Percentiles rank a stretch among this genome's conserved stretches.
Conservation (phyloP, 1,140 invertebrate species). For the Drosophila truncata region DNA sequence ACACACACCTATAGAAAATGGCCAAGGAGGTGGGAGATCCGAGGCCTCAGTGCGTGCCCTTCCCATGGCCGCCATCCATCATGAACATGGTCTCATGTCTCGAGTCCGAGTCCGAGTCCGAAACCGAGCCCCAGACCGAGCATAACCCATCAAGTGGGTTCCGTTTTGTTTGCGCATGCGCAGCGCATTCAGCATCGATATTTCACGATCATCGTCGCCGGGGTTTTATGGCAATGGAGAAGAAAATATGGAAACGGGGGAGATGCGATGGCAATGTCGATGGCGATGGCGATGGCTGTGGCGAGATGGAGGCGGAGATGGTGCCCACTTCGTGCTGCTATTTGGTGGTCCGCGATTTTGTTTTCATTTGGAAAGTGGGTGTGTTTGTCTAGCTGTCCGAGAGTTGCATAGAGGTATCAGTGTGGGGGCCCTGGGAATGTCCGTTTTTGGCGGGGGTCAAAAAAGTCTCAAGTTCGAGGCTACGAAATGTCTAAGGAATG, state of each 20-base stretch:
- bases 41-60: conserved; percentile 38
- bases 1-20: conserved; percentile 16
- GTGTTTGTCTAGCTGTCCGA: conserved; percentile 46
- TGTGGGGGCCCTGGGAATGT: conserved; percentile 18
- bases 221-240: conserved; percentile 24
- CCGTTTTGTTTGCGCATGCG: conserved; percentile 77
- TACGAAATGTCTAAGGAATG: conserved; percentile 9
- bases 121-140: background rate
- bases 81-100: conserved; percentile 9
- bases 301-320: conserved; percentile 22
- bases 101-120: background rate
- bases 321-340: conserved; percentile 67
- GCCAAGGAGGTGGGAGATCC: background rate
- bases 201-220: conserved; percentile 54
- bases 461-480: conserved; percentile 3
- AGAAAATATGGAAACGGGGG: background rate
- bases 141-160: conserved; percentile 63
- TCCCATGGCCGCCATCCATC: conserved; percentile 52
- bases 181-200: conserved; percentile 68
- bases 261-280: conserved; percentile 14
- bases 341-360: conserved; percentile 75
- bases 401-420: too few relatives aligned
- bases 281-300: conserved; percentile 8
- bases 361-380: conserved; percentile 78
- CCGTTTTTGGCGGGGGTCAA: conserved; percentile 6